Evolutionary conservation across 2,113 vertebrate species (phyloP), one percentile per base, ranked within the genome.

Genomic region (rat (Rattus norvegicus)): DNA sequence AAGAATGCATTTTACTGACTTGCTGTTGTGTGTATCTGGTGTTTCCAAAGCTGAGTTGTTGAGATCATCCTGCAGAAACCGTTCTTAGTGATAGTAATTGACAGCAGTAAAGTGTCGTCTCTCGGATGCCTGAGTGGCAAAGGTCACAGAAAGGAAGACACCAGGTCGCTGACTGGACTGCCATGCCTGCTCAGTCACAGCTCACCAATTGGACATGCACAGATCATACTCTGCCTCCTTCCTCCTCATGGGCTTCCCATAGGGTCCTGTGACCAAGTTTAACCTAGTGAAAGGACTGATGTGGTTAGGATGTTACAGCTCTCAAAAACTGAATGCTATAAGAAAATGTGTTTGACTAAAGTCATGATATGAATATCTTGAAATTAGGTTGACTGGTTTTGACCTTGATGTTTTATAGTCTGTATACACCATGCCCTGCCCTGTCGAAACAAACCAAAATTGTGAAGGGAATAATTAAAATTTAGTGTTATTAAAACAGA

Each of bases 11-110:
- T 88, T 92, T 93, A 65, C 67, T 97, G 85, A 95, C 77, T 97
- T 98, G 96, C 86, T 95, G 92, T 24, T 81, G 94, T 92, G 22
- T 90, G 39, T 96, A 1, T 0, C 8, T 96, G 97, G 94, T 87
- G 77, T 98, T 98, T 97, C 97, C 49, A 97, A 96, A 98, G 92
- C 88, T 96, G 95, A 98, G 75, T 93, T 95, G 69, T 69, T 95
- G 56, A 95, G 92, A 90, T 95, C 33, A 76, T 98, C 96, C 94
- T 95, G 90, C 93, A 95, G 77, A 98, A 97, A 95, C 97, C 91
- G 93, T 96, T 81, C 92, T 70, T 94, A 91, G 97, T 92, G 87
- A 69, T 95, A 92, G 96, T 97, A 92, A 96, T 61, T 97, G n/a
- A 96, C 88, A 89, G 65, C 3, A 95, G 95, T 98, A 98, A 95